Percentiles rank a stretch among this genome's conserved stretches.
phyloP scores from a whole-genome alignment of 2,113 vertebrate species.

The Pomatostomus ruficeps region DNA sequence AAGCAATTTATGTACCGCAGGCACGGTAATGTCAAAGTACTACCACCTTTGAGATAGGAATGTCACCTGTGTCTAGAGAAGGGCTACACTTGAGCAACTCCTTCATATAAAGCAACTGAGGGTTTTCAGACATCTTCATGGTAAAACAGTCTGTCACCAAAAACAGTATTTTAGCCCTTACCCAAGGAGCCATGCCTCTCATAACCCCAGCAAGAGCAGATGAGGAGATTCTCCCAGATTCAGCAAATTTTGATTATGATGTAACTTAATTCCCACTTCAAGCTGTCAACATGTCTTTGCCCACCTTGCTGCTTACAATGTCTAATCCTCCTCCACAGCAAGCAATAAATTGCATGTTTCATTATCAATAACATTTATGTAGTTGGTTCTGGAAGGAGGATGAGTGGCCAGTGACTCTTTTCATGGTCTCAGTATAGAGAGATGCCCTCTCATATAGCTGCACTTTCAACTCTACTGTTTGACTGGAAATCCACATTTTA shows the following conservation, averaged over 20 bases:
- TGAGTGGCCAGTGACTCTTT: background rate
- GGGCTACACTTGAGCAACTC: background rate
- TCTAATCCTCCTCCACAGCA: background rate
- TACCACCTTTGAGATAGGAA: background rate
- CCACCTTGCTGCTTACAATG: background rate
- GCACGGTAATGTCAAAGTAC: background rate
- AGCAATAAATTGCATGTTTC: background rate
- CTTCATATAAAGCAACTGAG: background rate
- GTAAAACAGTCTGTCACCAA: background rate
- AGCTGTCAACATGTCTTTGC: background rate
- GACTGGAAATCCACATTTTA: background rate
- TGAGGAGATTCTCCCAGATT: background rate
- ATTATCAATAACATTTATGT: background rate
- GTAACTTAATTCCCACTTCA: background rate
- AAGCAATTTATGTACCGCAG: background rate
- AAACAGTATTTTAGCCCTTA: background rate
- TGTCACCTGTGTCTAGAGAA: background rate
- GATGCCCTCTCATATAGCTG: background rate
- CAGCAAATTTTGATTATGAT: background rate
- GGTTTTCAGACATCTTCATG: background rate
- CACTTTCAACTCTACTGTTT: background rate
- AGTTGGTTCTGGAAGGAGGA: background rate
- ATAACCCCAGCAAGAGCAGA: background rate
- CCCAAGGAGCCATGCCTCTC: background rate
- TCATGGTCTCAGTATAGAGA: background rate